Base-by-base conservation (phyloP, 2,797 vertebrate genomes). In the Onychomys torridus region DNA sequence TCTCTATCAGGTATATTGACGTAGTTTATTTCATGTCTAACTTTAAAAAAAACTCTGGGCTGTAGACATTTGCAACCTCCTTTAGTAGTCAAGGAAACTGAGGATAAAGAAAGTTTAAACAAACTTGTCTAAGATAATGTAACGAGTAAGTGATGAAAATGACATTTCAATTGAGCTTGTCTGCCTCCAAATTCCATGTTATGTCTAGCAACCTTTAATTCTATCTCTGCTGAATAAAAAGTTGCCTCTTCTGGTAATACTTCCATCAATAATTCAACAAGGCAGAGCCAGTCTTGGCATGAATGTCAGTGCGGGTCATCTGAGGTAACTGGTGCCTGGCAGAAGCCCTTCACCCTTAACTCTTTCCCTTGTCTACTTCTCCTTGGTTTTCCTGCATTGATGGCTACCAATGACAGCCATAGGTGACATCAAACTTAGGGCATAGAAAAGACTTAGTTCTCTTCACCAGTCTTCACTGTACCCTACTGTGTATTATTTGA, bases 31-130 rank as follows among this genome's bases (percentile, higher is more conserved):
- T 85, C 34, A 90, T 82, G 82, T 86, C 81, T 49, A 67, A 61
- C 21, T n/a, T 40, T 46, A 75, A 73, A 57, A 46, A 43, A 43
- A 8, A 37, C 19, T 61, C 57, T 67, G 9, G 34, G 40, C 43
- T 61, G 27, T 27, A 69, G 65, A 82, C 75, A 86, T 94, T 84
- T 93, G 37, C 17, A 43, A 59, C 13, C 19, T 86, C 49, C 61
- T 90, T 90, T 75, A n/a, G 67, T 10, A 93, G 59, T 67, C 67
- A 95, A 69, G 43, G 37, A 95, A 86, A 90, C 6, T 37, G 34
- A 86, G 43, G 67, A 63, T 87, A 90, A 57, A 76, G 76, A 93
- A 82, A 59, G 27, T 93, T 90, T 79, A 59, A 92, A 84, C 65
- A 59, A 69, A 61, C 75, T 76, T 90, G 40, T 82, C 75, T 49